These are phyloP conservation scores for Dolomedes plantarius DNA, from an alignment of 2,888 invertebrate species.

Conservation along the genomic window DNA sequence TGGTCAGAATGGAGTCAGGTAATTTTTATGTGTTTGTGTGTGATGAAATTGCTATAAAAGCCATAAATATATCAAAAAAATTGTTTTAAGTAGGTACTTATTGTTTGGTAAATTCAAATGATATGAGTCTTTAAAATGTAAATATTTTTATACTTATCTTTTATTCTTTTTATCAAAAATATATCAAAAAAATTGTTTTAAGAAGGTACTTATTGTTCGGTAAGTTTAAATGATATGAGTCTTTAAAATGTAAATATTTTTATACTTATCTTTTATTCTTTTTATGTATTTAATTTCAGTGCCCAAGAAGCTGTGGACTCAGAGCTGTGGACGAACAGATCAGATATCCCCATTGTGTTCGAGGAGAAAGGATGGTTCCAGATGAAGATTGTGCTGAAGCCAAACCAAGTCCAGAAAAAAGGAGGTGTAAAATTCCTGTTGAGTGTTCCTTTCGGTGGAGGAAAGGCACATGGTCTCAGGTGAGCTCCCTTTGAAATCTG, in stretches of 20 bases:
- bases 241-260: too few relatives aligned
- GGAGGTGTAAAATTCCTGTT: slow-evolving; percentile 44
- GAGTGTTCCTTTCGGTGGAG: slow-evolving; percentile 56
- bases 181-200: too few relatives aligned
- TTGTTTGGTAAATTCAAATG: too few relatives aligned
- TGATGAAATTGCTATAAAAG: too few relatives aligned
- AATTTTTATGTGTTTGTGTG: background rate
- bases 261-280: background rate
- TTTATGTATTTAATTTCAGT: slow-evolving; percentile 14
- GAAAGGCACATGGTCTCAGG: slow-evolving; percentile 59
- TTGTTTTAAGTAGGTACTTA: too few relatives aligned
- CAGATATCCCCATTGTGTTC: slow-evolving; percentile 35
- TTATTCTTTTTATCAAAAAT: background rate
- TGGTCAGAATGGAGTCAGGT: slow-evolving; percentile 65
- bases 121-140: too few relatives aligned
- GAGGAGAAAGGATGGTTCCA: slow-evolving; percentile 28
- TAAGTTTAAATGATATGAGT: too few relatives aligned
- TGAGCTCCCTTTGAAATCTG: too few relatives aligned
- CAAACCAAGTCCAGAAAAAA: slow-evolving; percentile 32
- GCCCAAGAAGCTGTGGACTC: slow-evolving; percentile 42
- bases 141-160: background rate
- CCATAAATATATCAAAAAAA: too few relatives aligned
- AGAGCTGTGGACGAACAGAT: slow-evolving; percentile 48
- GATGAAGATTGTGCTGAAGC: slow-evolving; percentile 55
- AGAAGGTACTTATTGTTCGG: too few relatives aligned